phyloP scores from a whole-genome alignment of 2,113 vertebrate species.

The Grus americana region DNA sequence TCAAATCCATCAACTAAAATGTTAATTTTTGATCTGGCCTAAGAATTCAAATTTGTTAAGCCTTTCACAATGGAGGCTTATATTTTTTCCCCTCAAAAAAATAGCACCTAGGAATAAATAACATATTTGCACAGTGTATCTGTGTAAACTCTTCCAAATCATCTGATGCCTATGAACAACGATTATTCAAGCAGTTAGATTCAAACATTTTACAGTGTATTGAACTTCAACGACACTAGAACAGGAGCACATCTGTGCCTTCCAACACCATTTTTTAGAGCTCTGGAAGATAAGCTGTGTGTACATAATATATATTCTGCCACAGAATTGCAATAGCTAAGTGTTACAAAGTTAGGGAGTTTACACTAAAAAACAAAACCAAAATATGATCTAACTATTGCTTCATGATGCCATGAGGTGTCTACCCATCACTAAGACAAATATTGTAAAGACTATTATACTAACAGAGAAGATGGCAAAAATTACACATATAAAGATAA shows the following conservation, averaged over 20 bases:
- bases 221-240: neutral
- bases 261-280: neutral
- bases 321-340: neutral
- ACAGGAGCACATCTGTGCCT: neutral
- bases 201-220: constrained; percentile 6
- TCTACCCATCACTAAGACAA: neutral
- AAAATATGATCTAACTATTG: neutral
- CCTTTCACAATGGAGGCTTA: neutral
- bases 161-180: constrained; percentile 9
- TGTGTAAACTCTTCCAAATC: neutral
- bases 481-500: neutral
- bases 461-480: constrained; percentile 42
- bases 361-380: neutral
- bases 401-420: constrained; percentile 18
- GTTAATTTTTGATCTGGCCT: neutral
- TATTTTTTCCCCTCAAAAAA: neutral
- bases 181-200: constrained; percentile 28
- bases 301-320: neutral
- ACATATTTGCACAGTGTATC: neutral
- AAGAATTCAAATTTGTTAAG: neutral
- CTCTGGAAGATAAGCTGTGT: neutral
- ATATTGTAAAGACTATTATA: neutral
- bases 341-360: neutral
- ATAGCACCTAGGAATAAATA: constrained; percentile 27
- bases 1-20: neutral